Percentiles rank a stretch among this genome's conserved stretches.
These are phyloP conservation scores for Cirrhinus molitorella DNA, from an alignment of 2,797 vertebrate species.

Conservation along the genomic window DNA sequence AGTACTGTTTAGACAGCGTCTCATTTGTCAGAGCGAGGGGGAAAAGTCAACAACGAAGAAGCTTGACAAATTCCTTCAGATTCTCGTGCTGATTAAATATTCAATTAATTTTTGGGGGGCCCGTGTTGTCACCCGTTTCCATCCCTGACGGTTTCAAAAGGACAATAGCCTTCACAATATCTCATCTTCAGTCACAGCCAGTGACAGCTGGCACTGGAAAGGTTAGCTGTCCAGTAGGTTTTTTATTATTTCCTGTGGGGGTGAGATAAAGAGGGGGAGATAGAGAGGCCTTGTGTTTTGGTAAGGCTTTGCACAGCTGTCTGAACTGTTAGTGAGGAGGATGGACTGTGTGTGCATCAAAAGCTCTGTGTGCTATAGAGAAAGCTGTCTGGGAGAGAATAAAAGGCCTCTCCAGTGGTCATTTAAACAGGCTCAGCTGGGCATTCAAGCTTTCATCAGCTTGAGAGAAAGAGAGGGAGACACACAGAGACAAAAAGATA, in stretches of 20 bases:
- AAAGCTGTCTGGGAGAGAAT: constrained; percentile 50
- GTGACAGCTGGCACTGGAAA: constrained; percentile 48
- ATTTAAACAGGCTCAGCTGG: constrained; percentile 56
- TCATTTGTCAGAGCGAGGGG: constrained; percentile 42
- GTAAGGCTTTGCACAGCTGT: constrained; percentile 13
- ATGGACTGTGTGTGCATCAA: constrained; percentile 51
- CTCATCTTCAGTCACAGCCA: constrained; percentile 52
- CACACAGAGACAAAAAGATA: constrained; percentile 33
- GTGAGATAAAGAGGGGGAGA: constrained; percentile 46
- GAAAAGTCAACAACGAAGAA: constrained; percentile 48
- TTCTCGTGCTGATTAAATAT: constrained; percentile 57
- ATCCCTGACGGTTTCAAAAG: constrained; percentile 48
- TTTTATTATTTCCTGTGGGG: constrained; percentile 48
- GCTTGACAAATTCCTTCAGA: constrained; percentile 44
- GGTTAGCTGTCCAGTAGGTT: constrained; percentile 48
- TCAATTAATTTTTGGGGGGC: constrained; percentile 46
- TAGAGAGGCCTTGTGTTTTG: constrained; percentile 48
- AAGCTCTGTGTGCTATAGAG: constrained; percentile 48
- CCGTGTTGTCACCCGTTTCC: not conserved
- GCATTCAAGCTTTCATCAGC: constrained; percentile 50
- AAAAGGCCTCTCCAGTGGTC: constrained; percentile 54
- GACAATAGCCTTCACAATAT: constrained; percentile 42
- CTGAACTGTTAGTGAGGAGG: constrained; percentile 46
- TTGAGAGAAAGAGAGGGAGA: constrained; percentile 45
- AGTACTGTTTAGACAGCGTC: constrained; percentile 49